phyloP scores from a whole-genome alignment of 1,140 invertebrate genomes.

The Tetramorium simillimum region DNA sequence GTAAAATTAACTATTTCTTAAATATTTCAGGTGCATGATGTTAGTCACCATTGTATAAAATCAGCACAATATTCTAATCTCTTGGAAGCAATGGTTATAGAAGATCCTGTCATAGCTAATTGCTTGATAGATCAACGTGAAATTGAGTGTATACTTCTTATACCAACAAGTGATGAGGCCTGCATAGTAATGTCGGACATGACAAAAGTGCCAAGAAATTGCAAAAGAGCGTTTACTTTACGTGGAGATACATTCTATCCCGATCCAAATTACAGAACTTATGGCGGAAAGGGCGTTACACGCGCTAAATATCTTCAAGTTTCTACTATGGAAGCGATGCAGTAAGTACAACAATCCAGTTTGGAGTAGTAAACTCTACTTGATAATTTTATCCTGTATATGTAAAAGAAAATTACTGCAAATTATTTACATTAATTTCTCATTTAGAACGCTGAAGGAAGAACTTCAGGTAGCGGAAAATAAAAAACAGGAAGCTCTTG shows the following conservation, averaged over 20 bases:
- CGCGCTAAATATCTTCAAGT: conserved; percentile 88
- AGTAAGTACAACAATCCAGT: conserved; percentile 32
- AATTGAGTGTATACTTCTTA: conserved; percentile 90
- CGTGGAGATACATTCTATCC: conserved; percentile 88
- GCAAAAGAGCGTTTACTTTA: conserved; percentile 88
- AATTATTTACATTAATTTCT: conserved; percentile 6
- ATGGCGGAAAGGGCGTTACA: conserved; percentile 80
- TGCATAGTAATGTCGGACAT: conserved; percentile 87
- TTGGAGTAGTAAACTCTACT: not conserved
- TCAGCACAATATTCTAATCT: conserved; percentile 86
- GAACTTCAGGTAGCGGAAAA: conserved; percentile 71
- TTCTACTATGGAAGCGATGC: conserved; percentile 38
- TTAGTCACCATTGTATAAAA: conserved; percentile 85
- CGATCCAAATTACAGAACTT: conserved; percentile 90
- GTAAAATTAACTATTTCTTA: not conserved
- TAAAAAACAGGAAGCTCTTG: conserved; percentile 45
- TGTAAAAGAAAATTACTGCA: conserved; percentile 35
- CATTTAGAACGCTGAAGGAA: conserved; percentile 72
- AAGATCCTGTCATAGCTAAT: conserved; percentile 92
- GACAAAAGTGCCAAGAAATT: conserved; percentile 89
- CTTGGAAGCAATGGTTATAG: conserved; percentile 90
- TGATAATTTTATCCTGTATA: conserved; percentile 10
- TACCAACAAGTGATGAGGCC: conserved; percentile 88
- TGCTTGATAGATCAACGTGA: conserved; percentile 93
- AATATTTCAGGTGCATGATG: conserved; percentile 87